These are phyloP conservation scores for Mustela nigripes DNA, from an alignment of 2,113 vertebrate species.

Conservation along the genomic window DNA sequence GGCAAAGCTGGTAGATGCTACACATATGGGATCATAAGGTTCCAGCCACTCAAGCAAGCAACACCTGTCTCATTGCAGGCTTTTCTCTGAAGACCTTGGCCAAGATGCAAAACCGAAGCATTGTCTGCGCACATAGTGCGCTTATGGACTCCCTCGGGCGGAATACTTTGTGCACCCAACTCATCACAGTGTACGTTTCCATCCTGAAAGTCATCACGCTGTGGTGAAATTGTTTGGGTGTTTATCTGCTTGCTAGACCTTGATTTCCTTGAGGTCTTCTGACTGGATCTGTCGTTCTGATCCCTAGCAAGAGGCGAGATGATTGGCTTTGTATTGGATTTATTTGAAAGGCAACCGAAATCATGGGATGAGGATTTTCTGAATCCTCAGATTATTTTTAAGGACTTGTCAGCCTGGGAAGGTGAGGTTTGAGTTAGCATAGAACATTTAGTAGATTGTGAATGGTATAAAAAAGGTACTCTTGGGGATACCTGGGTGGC, in stretches of 20 bases:
- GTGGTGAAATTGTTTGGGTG: neutral
- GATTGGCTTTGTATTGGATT: neutral
- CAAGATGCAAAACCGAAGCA: neutral
- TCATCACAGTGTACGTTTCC: neutral
- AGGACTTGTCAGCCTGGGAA: neutral
- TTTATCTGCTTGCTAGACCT: neutral
- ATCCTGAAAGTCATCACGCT: neutral
- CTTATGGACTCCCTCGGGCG: neutral
- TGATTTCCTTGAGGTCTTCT: neutral
- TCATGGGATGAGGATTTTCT: neutral
- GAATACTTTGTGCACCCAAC: neutral
- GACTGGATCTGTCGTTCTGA: neutral
- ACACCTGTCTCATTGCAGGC: neutral
- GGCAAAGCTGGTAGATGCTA: neutral
- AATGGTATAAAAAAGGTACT: neutral
- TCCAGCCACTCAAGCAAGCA: neutral
- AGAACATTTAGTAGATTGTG: neutral
- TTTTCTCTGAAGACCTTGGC: neutral
- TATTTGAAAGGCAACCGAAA: conserved; percentile 19
- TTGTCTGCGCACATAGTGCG: neutral
- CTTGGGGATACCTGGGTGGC: neutral
- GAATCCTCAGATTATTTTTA: neutral
- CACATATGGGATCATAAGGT: fast-evolving
- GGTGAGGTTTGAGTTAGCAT: neutral
- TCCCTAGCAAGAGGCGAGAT: neutral